Evolutionary conservation across 2,888 invertebrate genomes (phyloP), one percentile per base, ranked within the genome.

Genomic region (Anthophora plumipes): DNA sequence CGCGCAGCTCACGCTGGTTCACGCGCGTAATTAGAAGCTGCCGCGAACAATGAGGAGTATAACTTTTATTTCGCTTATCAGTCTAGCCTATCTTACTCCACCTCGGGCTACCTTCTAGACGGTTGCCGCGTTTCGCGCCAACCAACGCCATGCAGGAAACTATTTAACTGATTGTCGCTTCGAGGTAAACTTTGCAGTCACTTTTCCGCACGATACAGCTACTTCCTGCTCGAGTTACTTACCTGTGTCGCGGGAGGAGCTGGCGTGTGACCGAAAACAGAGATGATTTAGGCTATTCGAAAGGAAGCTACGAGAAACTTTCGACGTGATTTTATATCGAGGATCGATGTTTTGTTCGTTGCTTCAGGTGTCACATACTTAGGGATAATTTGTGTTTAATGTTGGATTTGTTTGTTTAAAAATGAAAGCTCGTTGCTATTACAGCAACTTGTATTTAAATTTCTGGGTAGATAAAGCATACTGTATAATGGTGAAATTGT

Each of bases 41-140:
- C 88, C 84, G 84, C 88, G 91, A 92, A 93, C 92, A 93, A 92
- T 92, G 90, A 91, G 91, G 90, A 90, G 89, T 89, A 88, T 91
- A 91, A 91, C 88, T 92, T 92, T 92, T 92, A 93, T 92, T 92
- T 89, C 88, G 89, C 90, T 92, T 92, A 92, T 93, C 92, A 84
- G 78, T 72, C 84, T 79, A 80, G 88, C 72, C 80, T 88, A 92
- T 93, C 92, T n/a, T 91, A 77, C 85, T 77, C 85, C 80, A 77
- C 73, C 83, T 71, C 76, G 59, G 63, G 57, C 76, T 69, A 75
- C 64, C 72, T 64, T 4, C 31, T 31, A 31, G 31, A 31, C 31
- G 31, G 72, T 77, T 64, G 57, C 55, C 70, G 83, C 78, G 76
- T 73, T 80, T 74, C 71, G 67, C 78, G 77, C 79, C 74, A 55